phyloP scores from a whole-genome alignment of 2,113 vertebrate genomes.

The Dolichallabes microphthalmus region DNA sequence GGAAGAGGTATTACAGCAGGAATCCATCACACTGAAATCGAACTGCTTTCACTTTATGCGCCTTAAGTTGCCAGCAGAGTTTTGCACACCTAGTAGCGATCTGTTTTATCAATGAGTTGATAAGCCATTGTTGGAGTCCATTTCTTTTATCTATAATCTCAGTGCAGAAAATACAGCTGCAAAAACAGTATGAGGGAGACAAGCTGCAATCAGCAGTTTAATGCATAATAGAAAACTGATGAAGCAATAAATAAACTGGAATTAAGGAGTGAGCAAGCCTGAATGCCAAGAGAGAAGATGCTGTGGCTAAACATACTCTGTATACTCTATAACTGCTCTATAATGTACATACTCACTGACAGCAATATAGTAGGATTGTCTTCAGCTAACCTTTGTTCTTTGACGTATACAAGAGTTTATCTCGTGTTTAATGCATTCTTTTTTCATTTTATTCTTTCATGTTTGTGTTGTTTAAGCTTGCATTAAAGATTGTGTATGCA shows the following conservation, averaged over 20 bases:
- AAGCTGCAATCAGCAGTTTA: background rate
- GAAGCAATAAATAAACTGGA: background rate
- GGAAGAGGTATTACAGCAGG: constrained; percentile 9
- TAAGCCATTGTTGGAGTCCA: background rate
- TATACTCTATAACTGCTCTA: background rate
- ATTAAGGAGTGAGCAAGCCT: background rate
- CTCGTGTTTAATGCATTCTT: background rate
- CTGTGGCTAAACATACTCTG: background rate
- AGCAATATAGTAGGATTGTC: background rate
- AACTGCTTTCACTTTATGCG: constrained; percentile 3
- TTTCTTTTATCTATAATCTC: constrained; percentile 9
- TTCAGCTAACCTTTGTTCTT: background rate
- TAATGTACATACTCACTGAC: background rate
- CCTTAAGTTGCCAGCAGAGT: constrained; percentile 24
- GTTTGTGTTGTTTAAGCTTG: background rate
- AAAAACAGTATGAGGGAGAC: background rate
- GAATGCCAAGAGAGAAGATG: background rate
- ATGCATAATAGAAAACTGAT: background rate
- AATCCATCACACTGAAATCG: constrained; percentile 26
- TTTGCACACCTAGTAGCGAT: background rate
- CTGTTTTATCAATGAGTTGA: constrained; percentile 20
- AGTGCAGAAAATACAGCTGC: background rate
- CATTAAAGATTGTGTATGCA: background rate
- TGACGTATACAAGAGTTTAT: background rate
- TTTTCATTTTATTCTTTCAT: background rate